Evolutionary conservation across 2,113 vertebrate genomes (phyloP), one percentile per base, ranked within the genome.

Genomic region (Petrocephalus zakoni): DNA sequence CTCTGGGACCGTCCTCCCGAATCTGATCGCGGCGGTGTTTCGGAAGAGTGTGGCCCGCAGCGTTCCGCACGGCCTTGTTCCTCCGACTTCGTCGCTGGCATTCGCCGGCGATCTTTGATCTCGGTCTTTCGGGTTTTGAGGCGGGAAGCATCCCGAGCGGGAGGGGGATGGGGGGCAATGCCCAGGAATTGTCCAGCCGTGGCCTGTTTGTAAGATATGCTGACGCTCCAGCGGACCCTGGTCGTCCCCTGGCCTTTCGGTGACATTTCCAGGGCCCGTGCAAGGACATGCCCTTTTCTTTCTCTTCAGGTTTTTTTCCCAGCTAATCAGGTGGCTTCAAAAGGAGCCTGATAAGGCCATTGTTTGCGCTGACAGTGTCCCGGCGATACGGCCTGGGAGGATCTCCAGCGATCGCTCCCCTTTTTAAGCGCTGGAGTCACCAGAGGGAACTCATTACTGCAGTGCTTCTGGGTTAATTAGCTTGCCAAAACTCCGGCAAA

Each of bases 241-340:
- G 90, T 87, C 91, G 95, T 85, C 94, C 93, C 94, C 90, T 95
- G 95, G 95, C 95, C 94, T 94, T 95, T 95, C 88, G 25, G 92
- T 97, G 97, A 97, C 97, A 97, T 97, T 97, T 97, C 92, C 93
- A 92, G 93, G 93, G 94, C 92, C 93, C 93, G 93, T 93, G 93
- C 96, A 97, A 97, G 96, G 96, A 96, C 96, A 96, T 89, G 87
- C 93, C 96, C 95, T 96, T 97, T 97, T 95, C 95, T 96, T 93
- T 96, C 94, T 95, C 93, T 94, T 94, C 94, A 94, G 93, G 91
- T 96, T 96, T 96, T 96, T 96, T 96, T 96, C 93, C 89, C 91
- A 94, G 95, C 96, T 97, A 96, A 97, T 98, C 97, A 96, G 95
- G 95, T 96, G 95, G 95, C 96, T 96, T 96, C 96, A 97, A 97